Conservation (phyloP, 2,888 invertebrate genomes). For the Zhengitettix transpicula region DNA sequence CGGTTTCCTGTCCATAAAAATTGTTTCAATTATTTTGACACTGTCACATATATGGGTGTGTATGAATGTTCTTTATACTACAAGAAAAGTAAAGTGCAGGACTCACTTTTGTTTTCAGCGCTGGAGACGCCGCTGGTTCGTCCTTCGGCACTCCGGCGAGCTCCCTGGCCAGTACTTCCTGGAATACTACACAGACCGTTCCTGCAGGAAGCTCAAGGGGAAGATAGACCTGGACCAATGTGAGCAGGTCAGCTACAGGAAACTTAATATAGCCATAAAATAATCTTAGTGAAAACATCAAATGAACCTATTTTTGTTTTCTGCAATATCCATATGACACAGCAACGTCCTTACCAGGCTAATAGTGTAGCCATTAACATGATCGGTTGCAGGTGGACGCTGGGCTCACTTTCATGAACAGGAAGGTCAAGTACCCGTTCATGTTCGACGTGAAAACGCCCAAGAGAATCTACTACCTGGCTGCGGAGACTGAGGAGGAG, state of each 20-base stretch:
- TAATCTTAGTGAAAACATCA: too few relatives aligned
- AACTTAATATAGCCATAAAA: too few relatives aligned
- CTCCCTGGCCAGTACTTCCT: constrained; percentile 86
- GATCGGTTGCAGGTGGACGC: constrained; percentile 54
- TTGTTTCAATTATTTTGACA: too few relatives aligned
- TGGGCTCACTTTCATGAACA: constrained; percentile 66
- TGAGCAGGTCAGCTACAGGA: constrained; percentile 57
- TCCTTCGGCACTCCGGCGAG: constrained; percentile 76
- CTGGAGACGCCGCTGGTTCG: constrained; percentile 92
- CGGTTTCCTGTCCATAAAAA: too few relatives aligned
- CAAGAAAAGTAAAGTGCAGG: too few relatives aligned
- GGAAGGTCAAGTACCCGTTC: constrained; percentile 62
- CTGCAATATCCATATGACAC: too few relatives aligned
- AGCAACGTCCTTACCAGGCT: too few relatives aligned
- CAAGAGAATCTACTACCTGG: constrained; percentile 77
- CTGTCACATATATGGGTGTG: too few relatives aligned
- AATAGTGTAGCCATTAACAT: too few relatives aligned
- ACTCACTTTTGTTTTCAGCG: constrained; percentile 54
- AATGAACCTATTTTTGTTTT: too few relatives aligned
- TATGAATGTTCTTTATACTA: too few relatives aligned
- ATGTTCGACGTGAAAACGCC: constrained; percentile 85
- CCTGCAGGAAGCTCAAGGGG: constrained; percentile 71
- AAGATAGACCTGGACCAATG: constrained; percentile 88
- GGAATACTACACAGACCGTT: constrained; percentile 82
- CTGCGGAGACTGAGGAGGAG: constrained; percentile 78